Conservation (phyloP, 2,797 vertebrate genomes). For the Poeciliopsis presidionis region DNA sequence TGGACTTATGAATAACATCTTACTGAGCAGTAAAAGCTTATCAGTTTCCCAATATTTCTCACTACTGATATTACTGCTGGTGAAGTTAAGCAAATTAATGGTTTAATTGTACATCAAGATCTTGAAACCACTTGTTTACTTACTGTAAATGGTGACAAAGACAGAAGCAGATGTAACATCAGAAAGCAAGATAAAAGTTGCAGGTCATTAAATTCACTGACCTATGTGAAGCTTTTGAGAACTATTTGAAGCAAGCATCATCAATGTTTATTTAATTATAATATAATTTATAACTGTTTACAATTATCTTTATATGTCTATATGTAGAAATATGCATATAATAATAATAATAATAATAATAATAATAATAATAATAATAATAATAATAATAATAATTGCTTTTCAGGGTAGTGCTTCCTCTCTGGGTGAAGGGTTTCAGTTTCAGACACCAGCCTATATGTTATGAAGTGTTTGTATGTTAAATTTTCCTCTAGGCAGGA, state of each 20-base stretch:
- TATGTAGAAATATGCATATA: too few species aligned
- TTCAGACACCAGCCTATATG: too few species aligned
- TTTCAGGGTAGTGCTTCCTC: too few species aligned
- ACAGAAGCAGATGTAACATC: slow-evolving; percentile 24
- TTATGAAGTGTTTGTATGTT: too few species aligned
- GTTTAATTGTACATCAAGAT: not conserved
- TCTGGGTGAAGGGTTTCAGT: too few species aligned
- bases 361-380: too few species aligned
- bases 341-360: too few species aligned
- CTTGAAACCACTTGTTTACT: not conserved
- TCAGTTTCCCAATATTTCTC: not conserved
- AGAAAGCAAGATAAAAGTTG: slow-evolving; percentile 16
- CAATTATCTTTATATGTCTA: too few species aligned
- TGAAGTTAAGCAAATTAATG: slow-evolving; percentile 1
- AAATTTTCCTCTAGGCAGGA: too few species aligned
- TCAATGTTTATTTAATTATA: not conserved
- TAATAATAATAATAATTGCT: too few species aligned
- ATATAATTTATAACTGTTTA: not conserved
- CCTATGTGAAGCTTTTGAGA: not conserved
- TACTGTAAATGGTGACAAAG: slow-evolving; percentile 12
- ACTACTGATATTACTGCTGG: not conserved
- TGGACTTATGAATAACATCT: slow-evolving; percentile 17
- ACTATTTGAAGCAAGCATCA: not conserved
- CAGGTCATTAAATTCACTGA: slow-evolving; percentile 10
- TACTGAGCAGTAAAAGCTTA: slow-evolving; percentile 1